Percentiles rank a stretch among this genome's conserved stretches.
Conservation (phyloP, 1,140 invertebrate species). For the Calephelis nemesis region DNA sequence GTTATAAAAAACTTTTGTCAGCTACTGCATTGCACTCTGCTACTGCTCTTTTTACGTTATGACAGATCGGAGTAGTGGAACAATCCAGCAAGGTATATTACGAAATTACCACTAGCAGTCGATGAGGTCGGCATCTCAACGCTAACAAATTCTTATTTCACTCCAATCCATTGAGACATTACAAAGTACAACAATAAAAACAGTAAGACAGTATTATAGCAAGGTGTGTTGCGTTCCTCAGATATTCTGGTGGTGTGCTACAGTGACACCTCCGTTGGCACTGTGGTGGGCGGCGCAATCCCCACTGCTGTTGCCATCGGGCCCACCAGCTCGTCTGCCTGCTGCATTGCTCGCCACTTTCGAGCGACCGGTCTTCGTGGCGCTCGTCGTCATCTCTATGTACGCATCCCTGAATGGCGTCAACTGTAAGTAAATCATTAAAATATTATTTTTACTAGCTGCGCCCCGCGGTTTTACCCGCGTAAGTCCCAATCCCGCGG, state of each 20-base stretch:
- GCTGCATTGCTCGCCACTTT: slow-evolving; percentile 52
- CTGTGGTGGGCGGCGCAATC: slow-evolving; percentile 47
- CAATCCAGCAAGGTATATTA: too few species aligned
- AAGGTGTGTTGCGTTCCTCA: slow-evolving; percentile 23
- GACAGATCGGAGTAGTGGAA: too few species aligned
- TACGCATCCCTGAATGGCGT: slow-evolving; percentile 56
- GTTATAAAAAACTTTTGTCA: too few species aligned
- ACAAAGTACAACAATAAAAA: too few species aligned
- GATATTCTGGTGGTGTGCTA: slow-evolving; percentile 51
- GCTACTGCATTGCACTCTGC: too few species aligned
- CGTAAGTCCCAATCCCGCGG: too few species aligned
- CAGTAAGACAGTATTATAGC: neutral
- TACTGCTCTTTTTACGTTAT: too few species aligned
- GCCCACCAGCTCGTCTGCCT: slow-evolving; percentile 31
- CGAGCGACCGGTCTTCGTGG: slow-evolving; percentile 54
- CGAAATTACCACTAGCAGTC: too few species aligned
- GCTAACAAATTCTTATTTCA: neutral
- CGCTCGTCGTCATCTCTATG: slow-evolving; percentile 42
- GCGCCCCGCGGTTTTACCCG: too few species aligned
- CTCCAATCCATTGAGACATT: neutral
- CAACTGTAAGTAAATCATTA: slow-evolving; percentile 42
- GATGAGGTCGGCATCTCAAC: too few species aligned
- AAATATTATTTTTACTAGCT: too few species aligned
- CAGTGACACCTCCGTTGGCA: slow-evolving; percentile 38
- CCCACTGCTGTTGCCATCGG: slow-evolving; percentile 42